Evolutionary conservation across 2,888 invertebrate species (phyloP).

Genomic region (Phengaris arion): DNA sequence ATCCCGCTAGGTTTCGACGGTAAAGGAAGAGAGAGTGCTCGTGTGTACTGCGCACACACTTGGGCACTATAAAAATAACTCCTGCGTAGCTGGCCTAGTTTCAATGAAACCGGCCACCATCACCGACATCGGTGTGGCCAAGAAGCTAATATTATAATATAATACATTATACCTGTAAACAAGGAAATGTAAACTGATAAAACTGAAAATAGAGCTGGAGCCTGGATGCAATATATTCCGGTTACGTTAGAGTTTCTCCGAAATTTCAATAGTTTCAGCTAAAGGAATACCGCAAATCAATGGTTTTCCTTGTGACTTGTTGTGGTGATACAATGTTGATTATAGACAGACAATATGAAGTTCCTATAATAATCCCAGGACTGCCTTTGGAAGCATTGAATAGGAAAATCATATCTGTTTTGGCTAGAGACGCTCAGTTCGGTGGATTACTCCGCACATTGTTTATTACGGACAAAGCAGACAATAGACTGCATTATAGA

Average conservation of each 20-base stretch:
- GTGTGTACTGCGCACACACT: too few relatives aligned
- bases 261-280: constrained; percentile 4
- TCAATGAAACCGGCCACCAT: too few relatives aligned
- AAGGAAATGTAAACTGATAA: not conserved
- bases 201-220: not conserved
- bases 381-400: constrained; percentile 26
- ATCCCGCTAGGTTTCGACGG: too few relatives aligned
- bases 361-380: constrained; percentile 12
- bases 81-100: too few relatives aligned
- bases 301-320: constrained; percentile 8
- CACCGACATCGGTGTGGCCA: too few relatives aligned
- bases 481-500: constrained; percentile 15
- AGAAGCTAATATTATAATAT: too few relatives aligned
- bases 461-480: constrained; percentile 24
- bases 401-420: constrained; percentile 30
- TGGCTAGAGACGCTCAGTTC: constrained; percentile 3
- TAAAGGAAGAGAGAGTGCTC: too few relatives aligned
- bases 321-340: constrained; percentile 16
- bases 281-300: constrained; percentile 22
- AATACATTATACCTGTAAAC: not conserved
- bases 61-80: too few relatives aligned
- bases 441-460: constrained; percentile 22
- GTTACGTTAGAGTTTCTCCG: not conserved
- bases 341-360: constrained; percentile 1
- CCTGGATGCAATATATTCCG: not conserved